Evolutionary conservation across 2,888 invertebrate genomes (phyloP), one percentile per base, ranked within the genome.

Genomic region (Agonopterix subpropinquella): DNA sequence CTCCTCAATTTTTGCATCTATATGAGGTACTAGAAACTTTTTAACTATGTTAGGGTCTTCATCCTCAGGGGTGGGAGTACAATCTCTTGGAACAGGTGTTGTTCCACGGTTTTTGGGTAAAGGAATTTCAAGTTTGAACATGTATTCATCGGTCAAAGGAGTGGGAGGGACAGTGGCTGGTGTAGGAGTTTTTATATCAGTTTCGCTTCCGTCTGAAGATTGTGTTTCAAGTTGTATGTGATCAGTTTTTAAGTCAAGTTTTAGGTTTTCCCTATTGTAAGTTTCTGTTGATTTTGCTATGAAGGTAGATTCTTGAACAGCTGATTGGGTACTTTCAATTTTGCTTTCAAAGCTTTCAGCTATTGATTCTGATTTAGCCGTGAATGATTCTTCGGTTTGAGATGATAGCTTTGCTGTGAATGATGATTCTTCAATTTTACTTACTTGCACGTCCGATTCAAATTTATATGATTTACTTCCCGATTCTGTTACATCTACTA

Each of bases 71-170:
- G 56, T 57, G 13, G 63, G 4, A 70, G 70, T 41, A 10, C 61
- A 60, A 4, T 62, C 65, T n/a, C 62, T 62, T 18, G 47, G 47
- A 2, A 47, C 39, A 10, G 47, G 47, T 39, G 47, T 47, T 11
- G 39, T 39, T n/a, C 68, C 72, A n/a, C 39, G 39, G 4, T 39
- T 9, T 64, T 77, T 82, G 0, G 83, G 83, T n/a, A 82, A 52
- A 8, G 77, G 75, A 0, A 77, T 70, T 44, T 68, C 57, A 1
- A 88, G 66, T 54, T 78, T 75, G 47, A 88, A 88, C 0, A 88
- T 57, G 48, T 88, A 88, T 67, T 86, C 86, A 43, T 88, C 87
- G 1, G 77, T 80, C 41, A 87, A 47, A 10, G 88, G 88, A 1
- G 86, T 85, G 0, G 81, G 79, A 2, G 84, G 85, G 1, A 69